Percentiles rank a stretch among this genome's conserved stretches.
Evolutionary conservation across 2,113 vertebrate genomes (phyloP).

Genomic region (Equus przewalskii): DNA sequence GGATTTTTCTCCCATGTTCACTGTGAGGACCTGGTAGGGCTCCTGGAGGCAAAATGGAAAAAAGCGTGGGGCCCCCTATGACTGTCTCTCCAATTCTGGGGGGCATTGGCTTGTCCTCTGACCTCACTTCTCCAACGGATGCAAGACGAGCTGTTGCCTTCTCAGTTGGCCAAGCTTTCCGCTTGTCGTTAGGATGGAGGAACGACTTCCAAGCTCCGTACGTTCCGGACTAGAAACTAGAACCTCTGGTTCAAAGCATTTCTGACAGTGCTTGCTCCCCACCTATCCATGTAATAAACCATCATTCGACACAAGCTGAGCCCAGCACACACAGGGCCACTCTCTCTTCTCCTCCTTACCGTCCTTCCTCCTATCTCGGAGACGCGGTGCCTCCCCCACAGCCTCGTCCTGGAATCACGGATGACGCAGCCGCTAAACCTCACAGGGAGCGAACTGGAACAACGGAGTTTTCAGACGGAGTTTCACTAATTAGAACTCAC

Average conservation of each 20-base stretch:
- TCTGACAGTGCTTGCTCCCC: background rate
- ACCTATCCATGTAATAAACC: background rate
- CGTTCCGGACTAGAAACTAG: background rate
- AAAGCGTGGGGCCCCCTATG: background rate
- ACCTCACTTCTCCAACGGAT: background rate
- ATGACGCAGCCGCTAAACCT: background rate
- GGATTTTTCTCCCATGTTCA: background rate
- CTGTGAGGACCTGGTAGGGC: background rate
- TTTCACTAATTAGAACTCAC: conserved; percentile 1
- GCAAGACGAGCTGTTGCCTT: background rate
- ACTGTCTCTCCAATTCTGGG: background rate
- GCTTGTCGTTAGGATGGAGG: background rate
- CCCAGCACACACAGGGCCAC: background rate
- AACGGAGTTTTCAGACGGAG: background rate
- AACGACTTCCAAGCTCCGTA: background rate
- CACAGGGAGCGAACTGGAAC: background rate
- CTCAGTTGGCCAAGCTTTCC: background rate
- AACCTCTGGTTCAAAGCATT: background rate
- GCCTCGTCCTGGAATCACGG: background rate
- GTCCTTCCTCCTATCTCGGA: background rate
- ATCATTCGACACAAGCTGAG: background rate
- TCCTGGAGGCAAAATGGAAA: background rate
- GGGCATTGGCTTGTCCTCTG: background rate
- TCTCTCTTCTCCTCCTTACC: background rate
- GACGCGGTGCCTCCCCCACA: accelerated